Evolutionary conservation across 2,888 invertebrate genomes (phyloP).

Genomic region (Ctenicera cuprea): DNA sequence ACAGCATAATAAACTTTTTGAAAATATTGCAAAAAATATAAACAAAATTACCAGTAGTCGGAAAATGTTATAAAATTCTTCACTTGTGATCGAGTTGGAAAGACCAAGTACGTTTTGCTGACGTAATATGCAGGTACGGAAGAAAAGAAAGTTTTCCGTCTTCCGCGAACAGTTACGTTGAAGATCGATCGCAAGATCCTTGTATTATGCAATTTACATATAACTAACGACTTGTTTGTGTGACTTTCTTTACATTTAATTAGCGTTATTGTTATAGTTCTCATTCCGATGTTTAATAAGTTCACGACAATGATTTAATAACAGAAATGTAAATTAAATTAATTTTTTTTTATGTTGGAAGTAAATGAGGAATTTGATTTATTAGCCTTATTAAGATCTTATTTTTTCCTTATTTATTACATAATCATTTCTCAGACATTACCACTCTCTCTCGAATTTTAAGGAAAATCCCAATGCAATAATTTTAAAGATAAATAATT

Average conservation of each 20-base stretch:
- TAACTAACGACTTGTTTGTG: not conserved
- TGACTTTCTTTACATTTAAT: constrained; percentile 17
- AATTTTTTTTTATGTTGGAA: not conserved
- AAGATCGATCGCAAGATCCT: constrained; percentile 21
- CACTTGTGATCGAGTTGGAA: not conserved
- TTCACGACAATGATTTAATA: too few species aligned
- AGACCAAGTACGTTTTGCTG: constrained; percentile 5
- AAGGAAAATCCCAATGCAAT: too few species aligned
- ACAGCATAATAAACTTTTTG: too few species aligned
- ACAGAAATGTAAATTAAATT: not conserved
- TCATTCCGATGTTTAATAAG: not conserved
- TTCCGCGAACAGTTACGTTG: constrained; percentile 33
- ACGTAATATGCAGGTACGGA: constrained; percentile 43
- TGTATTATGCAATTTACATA: constrained; percentile 18
- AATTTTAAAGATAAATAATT: too few species aligned
- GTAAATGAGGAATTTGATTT: not conserved
- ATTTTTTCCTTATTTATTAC: too few species aligned
- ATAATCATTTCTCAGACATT: too few species aligned
- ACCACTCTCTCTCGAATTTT: too few species aligned
- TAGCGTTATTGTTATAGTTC: not conserved
- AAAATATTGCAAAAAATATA: too few species aligned
- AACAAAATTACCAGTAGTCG: too few species aligned
- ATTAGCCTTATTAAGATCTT: too few species aligned
- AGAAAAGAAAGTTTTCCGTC: constrained; percentile 51
- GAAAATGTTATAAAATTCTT: too few species aligned